These are phyloP conservation scores for Coracias cyanogaster DNA, from an alignment of 2,797 vertebrate species.

Conservation along the genomic window DNA sequence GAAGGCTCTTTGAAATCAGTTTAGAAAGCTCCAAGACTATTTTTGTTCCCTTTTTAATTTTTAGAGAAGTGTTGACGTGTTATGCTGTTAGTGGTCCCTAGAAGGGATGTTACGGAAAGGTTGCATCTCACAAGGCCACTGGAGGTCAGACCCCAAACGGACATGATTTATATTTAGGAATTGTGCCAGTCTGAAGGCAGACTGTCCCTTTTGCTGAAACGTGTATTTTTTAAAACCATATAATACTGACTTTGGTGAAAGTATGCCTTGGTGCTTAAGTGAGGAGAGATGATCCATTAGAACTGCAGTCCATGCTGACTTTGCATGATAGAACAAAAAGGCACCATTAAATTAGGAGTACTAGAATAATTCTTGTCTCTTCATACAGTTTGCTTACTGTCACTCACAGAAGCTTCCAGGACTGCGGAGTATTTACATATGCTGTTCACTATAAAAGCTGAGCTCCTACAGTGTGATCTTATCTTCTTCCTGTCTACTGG, in stretches of 20 bases:
- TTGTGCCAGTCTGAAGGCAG: neutral
- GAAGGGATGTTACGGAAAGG: neutral
- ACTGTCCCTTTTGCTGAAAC: neutral
- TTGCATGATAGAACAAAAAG: neutral
- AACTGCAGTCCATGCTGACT: neutral
- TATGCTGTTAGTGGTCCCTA: neutral
- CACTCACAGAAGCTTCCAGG: neutral
- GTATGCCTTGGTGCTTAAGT: neutral
- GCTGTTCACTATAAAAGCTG: neutral
- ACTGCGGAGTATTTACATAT: neutral
- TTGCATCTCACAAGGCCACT: neutral
- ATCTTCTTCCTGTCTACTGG: neutral
- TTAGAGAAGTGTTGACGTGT: neutral
- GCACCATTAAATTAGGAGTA: neutral
- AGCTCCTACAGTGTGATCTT: neutral
- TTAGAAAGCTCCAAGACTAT: slow-evolving; percentile 61
- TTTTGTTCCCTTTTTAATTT: slow-evolving; percentile 59
- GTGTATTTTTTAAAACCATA: neutral
- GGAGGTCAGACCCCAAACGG: neutral
- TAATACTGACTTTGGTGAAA: neutral
- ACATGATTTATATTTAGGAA: neutral
- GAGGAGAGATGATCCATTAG: neutral
- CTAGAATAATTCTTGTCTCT: neutral
- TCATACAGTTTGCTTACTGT: neutral
- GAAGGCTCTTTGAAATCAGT: slow-evolving; percentile 64